These are phyloP conservation scores for Paraplagusia blochii DNA, from an alignment of 2,113 vertebrate species.

Conservation along the genomic window DNA sequence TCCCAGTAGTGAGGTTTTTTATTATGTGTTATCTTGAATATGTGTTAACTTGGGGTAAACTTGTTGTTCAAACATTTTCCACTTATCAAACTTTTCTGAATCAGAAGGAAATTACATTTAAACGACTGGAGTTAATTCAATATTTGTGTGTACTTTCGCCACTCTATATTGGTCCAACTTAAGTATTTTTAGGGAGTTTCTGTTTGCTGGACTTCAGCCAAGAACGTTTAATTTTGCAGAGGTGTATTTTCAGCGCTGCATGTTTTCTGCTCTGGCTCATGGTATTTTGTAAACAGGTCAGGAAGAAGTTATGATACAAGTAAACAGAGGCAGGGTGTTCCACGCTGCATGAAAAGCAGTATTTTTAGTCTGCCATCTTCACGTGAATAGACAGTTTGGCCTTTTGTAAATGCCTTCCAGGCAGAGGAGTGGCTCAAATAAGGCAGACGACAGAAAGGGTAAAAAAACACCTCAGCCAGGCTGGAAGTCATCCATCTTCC, in stretches of 20 bases:
- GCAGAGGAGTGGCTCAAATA: slow-evolving; percentile 57
- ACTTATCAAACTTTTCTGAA: slow-evolving; percentile 23
- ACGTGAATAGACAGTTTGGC: slow-evolving; percentile 73
- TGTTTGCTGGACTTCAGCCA: slow-evolving; percentile 66
- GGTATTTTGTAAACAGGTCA: slow-evolving; percentile 72
- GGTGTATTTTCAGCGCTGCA: slow-evolving; percentile 67
- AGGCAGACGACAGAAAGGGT: slow-evolving; percentile 39
- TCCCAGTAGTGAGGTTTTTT: too few relatives aligned
- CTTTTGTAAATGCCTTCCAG: slow-evolving; percentile 66
- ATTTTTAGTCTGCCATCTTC: slow-evolving; percentile 70
- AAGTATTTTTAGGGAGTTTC: slow-evolving; percentile 74
- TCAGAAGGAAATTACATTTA: slow-evolving; percentile 25
- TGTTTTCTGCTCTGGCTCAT: slow-evolving; percentile 49
- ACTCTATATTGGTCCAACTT: slow-evolving; percentile 35
- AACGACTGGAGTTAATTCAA: slow-evolving; percentile 46
- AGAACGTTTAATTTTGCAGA: slow-evolving; percentile 67
- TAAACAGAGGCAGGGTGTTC: slow-evolving; percentile 73
- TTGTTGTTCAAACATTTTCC: too few relatives aligned
- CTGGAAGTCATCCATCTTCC: slow-evolving; percentile 71
- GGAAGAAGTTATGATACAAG: slow-evolving; percentile 63
- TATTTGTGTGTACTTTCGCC: slow-evolving; percentile 49
- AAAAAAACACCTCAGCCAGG: slow-evolving; percentile 64
- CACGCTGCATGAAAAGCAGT: slow-evolving; percentile 57
- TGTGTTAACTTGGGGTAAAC: too few relatives aligned
- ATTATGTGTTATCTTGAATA: too few relatives aligned